Conservation (phyloP, 2,113 vertebrate genomes). For the Platanista minor region DNA sequence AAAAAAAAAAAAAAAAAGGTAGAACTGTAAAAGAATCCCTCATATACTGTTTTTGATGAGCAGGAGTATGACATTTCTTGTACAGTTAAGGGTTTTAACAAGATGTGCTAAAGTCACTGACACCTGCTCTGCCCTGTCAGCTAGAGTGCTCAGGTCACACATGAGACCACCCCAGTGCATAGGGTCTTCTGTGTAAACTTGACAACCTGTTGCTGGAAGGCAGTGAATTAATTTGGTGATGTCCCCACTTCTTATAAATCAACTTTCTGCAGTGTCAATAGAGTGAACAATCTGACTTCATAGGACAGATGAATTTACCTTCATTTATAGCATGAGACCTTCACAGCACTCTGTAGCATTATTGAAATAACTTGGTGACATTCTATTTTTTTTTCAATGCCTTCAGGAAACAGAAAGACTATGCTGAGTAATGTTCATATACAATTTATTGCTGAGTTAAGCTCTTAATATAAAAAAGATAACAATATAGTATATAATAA, state of each 20-base stretch:
- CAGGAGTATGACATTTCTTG: conserved; percentile 66
- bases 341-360: background rate
- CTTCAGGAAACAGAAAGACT: background rate
- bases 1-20: too few relatives aligned
- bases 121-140: conserved; percentile 48
- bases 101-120: conserved; percentile 73
- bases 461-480: background rate
- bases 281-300: background rate
- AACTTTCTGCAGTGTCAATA: background rate
- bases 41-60: background rate
- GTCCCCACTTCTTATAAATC: background rate
- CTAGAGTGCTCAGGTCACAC: background rate
- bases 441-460: background rate
- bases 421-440: background rate
- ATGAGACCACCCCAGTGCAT: conserved; percentile 42
- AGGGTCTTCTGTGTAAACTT: conserved; percentile 65
- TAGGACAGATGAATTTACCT: conserved; percentile 18
- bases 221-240: conserved; percentile 47
- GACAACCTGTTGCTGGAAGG: conserved; percentile 55
- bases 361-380: background rate
- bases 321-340: conserved; percentile 5
- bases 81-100: conserved; percentile 66
- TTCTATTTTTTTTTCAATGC: background rate
- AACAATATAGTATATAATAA: background rate
- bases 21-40: background rate